phyloP scores from a whole-genome alignment of 2,113 vertebrate species.

The Labrus mixtus region DNA sequence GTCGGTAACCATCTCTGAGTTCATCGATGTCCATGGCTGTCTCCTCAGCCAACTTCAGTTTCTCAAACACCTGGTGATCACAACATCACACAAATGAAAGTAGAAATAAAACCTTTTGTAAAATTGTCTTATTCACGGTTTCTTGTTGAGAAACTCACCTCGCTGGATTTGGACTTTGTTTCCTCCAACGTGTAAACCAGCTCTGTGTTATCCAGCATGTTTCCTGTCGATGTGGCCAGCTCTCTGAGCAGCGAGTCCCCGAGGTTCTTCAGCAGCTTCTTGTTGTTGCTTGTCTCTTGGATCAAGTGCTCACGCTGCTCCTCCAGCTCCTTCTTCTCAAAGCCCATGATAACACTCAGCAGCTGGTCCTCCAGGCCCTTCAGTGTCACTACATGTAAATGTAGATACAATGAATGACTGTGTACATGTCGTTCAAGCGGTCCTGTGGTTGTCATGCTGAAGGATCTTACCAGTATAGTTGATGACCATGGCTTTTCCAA shows the following conservation, averaged over 20 bases:
- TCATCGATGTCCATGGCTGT: slow-evolving; percentile 89
- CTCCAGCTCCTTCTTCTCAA: slow-evolving; percentile 91
- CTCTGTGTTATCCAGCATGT: slow-evolving; percentile 97
- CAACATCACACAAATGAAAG: slow-evolving; percentile 14
- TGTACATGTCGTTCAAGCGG: neutral
- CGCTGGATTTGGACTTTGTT: slow-evolving; percentile 92
- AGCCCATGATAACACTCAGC: slow-evolving; percentile 92
- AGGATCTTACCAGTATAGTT: slow-evolving; percentile 92
- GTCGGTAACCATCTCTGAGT: slow-evolving; percentile 94
- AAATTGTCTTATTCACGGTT: neutral
- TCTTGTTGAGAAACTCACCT: slow-evolving; percentile 81
- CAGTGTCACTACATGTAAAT: slow-evolving; percentile 86
- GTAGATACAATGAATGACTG: neutral
- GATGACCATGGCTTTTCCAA: slow-evolving; percentile 97
- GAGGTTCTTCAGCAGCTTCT: slow-evolving; percentile 92
- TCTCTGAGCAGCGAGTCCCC: slow-evolving; percentile 93
- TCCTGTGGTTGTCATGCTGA: neutral
- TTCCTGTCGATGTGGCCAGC: slow-evolving; percentile 92
- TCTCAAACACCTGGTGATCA: slow-evolving; percentile 89
- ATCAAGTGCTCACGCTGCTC: slow-evolving; percentile 92
- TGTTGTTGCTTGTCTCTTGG: slow-evolving; percentile 95
- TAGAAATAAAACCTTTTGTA: neutral
- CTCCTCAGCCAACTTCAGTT: slow-evolving; percentile 89
- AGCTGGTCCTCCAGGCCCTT: slow-evolving; percentile 97
- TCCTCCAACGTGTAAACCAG: slow-evolving; percentile 92